Evolutionary conservation across 2,888 invertebrate species (phyloP).

Genomic region (Hypselothyrea guttata): DNA sequence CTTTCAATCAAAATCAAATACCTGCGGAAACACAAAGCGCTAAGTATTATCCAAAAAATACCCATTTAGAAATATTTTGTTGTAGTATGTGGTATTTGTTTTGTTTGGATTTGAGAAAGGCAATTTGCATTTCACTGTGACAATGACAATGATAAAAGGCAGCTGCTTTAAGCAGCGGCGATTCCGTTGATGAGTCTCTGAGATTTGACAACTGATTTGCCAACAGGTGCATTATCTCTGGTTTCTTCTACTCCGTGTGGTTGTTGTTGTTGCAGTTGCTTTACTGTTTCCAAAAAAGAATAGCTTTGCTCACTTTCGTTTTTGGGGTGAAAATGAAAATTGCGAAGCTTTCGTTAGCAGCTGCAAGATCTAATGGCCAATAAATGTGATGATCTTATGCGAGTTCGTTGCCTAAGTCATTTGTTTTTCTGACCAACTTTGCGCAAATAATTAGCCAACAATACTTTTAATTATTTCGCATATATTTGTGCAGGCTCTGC

Average conservation of each 20-base stretch:
- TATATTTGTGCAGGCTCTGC: slow-evolving; percentile 14
- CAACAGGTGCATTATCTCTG: slow-evolving; percentile 61
- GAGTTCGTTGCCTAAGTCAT: slow-evolving; percentile 60
- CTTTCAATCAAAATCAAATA: slow-evolving; percentile 22
- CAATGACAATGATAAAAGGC: slow-evolving; percentile 57
- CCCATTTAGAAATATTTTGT: slow-evolving; percentile 20
- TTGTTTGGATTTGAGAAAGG: slow-evolving; percentile 49
- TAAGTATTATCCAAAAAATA: slow-evolving; percentile 32
- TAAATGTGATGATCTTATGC: slow-evolving; percentile 19
- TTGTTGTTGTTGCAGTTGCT: slow-evolving; percentile 14
- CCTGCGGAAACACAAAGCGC: slow-evolving; percentile 49
- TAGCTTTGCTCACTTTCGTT: slow-evolving; percentile 53
- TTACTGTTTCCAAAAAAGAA: slow-evolving; percentile 44
- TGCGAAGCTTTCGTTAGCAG: slow-evolving; percentile 56
- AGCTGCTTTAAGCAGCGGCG: slow-evolving; percentile 35
- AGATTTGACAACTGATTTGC: slow-evolving; percentile 60
- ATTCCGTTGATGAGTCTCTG: slow-evolving; percentile 60
- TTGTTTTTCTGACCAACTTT: slow-evolving; percentile 37
- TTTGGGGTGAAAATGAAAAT: slow-evolving; percentile 59
- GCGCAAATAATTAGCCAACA: slow-evolving; percentile 44
- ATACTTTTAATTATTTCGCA: slow-evolving; percentile 55
- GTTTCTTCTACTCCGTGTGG: neutral
- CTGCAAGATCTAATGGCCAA: slow-evolving; percentile 48
- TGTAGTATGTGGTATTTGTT: neutral
- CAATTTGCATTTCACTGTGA: slow-evolving; percentile 68